A percentile compares a stretch with the other conserved stretches of the same genome.
phyloP scores from a whole-genome alignment of 1,140 invertebrate genomes.

The Eriosoma lanigerum region DNA sequence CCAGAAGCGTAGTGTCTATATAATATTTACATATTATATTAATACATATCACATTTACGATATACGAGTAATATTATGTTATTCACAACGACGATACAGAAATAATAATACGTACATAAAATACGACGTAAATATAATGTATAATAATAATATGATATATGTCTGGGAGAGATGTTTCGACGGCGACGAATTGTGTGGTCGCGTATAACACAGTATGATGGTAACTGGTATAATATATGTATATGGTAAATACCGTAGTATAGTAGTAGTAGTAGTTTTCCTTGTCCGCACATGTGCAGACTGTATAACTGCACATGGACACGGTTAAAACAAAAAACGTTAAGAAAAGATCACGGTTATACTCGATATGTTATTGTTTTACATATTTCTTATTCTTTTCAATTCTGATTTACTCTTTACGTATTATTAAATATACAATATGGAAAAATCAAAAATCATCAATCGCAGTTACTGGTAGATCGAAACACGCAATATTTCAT shows the following conservation, averaged over 20 bases:
- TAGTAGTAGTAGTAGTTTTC: background rate
- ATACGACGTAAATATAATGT: background rate
- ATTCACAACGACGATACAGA: background rate
- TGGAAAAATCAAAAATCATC: too few relatives aligned
- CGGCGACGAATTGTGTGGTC: conserved; percentile 19
- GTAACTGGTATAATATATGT: background rate
- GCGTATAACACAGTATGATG: background rate
- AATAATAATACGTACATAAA: background rate
- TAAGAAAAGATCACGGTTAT: background rate
- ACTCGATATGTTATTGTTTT: too few relatives aligned
- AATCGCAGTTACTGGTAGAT: too few relatives aligned
- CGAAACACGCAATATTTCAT: too few relatives aligned
- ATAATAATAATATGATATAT: too few relatives aligned
- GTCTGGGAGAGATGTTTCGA: conserved; percentile 11
- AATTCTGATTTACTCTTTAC: too few relatives aligned
- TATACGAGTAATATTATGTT: background rate
- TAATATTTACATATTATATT: background rate
- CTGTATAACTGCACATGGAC: background rate
- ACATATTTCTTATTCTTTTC: too few relatives aligned
- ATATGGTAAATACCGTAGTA: background rate
- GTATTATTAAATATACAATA: too few relatives aligned
- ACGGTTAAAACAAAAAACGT: background rate
- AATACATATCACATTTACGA: background rate
- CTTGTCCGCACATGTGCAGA: conserved; percentile 10
- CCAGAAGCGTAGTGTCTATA: background rate